Conservation (phyloP, 2,797 vertebrate species). For the Clarias laeviceps region DNA sequence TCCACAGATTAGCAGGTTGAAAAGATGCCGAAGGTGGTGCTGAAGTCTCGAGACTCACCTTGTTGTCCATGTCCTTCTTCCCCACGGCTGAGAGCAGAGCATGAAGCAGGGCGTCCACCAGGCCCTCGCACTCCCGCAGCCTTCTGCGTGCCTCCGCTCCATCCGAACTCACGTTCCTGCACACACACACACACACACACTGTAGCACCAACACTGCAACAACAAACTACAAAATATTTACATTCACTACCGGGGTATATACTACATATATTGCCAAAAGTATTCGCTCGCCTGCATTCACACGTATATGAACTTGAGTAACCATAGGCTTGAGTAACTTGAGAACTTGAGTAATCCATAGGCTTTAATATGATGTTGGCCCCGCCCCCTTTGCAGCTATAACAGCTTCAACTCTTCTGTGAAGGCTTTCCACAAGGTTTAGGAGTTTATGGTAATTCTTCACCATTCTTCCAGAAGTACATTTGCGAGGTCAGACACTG, state of each 20-base stretch:
- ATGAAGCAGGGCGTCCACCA: conserved; percentile 94
- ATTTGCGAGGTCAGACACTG: too few species aligned
- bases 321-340: too few species aligned
- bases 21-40: background rate
- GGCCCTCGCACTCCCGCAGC: conserved; percentile 91
- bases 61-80: conserved; percentile 98
- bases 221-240: background rate
- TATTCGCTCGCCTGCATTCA: too few species aligned
- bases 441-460: too few species aligned
- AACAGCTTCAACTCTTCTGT: too few species aligned
- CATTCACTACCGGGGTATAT: background rate
- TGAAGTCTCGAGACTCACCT: conserved; percentile 73
- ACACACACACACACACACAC: conserved; percentile 21
- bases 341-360: too few species aligned
- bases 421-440: too few species aligned
- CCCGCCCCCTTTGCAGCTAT: too few species aligned
- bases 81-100: conserved; percentile 94
- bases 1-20: background rate
- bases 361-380: too few species aligned
- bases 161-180: conserved; percentile 95
- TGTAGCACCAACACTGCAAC: background rate
- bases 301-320: too few species aligned
- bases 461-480: too few species aligned
- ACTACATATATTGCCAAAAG: too few species aligned
- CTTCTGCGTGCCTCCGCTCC: conserved; percentile 93